Evolutionary conservation across 1,140 invertebrate genomes (phyloP), one percentile per base, ranked within the genome.

Genomic region (Drosophila dunni): DNA sequence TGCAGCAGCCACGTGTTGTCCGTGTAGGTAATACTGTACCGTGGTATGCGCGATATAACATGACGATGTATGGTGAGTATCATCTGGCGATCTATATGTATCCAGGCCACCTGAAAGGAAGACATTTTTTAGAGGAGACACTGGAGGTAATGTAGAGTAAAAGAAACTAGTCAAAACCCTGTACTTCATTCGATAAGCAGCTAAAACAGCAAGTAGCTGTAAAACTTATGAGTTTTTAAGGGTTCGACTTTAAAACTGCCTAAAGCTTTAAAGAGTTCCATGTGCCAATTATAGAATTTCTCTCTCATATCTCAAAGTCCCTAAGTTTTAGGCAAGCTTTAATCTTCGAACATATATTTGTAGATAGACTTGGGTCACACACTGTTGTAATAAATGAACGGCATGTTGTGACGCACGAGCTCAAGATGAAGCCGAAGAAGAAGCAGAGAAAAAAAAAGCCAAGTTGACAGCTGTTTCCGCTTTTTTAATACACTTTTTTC

Each of bases 41-140:
- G 93, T 9, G 96, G 95, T 90, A 98, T 95, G 58, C 96, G 94
- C 0, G 97, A 96, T 63, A 98, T 97, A 24, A 98, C 97, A 91
- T 98, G 96, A 42, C 96, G 95, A 92, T 98, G 97, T 85, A 98
- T 97, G 11, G 97, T 97, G 44, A 98, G 93, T 77, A 98, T 96
- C 97, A 98, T 97, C 93, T 98, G 96, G n/a, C 97, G 94, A 90
- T 98, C 97, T 77, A 98, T 97, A 92, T 98, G 97, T 54, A 98
- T 96, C 97, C 97, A 98, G 40, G 97, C 97, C 70, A 98, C 97
- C 97, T 98, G 60, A 46, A 24, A 29, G 13, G n/a, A 70, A 38
- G 24, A 3, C 48, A 20, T n/a, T 40, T n/a, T n/a, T 10, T 10
- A 40, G 9, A n/a, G 24, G 3, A 29, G 24, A 0, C 17, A 29